These are phyloP conservation scores for Pocillopora grandis DNA, from an alignment of 92 coral and sea anemone species.

Conservation along the genomic window DNA sequence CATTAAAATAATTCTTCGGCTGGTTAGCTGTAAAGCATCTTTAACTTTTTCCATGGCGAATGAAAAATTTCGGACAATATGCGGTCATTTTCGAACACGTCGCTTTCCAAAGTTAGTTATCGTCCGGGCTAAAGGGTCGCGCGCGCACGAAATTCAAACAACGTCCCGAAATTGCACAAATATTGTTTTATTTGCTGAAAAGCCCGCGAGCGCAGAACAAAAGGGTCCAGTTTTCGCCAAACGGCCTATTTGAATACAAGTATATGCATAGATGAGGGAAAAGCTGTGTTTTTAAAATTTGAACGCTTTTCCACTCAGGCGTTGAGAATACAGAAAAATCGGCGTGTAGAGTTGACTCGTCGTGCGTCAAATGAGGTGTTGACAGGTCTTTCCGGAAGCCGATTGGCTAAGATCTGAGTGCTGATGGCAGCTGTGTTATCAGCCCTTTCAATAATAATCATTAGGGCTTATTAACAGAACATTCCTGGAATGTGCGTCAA, in stretches of 20 bases:
- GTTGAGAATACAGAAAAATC: slow-evolving; percentile 72
- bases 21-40: slow-evolving; percentile 53
- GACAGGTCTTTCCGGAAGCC: slow-evolving; percentile 82
- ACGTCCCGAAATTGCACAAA: slow-evolving; percentile 76
- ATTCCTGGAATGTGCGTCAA: slow-evolving; percentile 77
- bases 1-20: slow-evolving; percentile 75
- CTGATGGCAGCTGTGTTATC: slow-evolving; percentile 97
- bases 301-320: slow-evolving; percentile 88
- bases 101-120: slow-evolving; percentile 53
- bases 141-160: slow-evolving; percentile 83
- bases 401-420: slow-evolving; percentile 82
- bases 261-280: slow-evolving; percentile 88
- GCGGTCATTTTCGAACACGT: slow-evolving; percentile 50
- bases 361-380: slow-evolving; percentile 89
- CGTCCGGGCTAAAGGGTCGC: slow-evolving; percentile 47
- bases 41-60: slow-evolving; percentile 33
- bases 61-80: slow-evolving; percentile 35
- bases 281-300: slow-evolving; percentile 67
- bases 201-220: slow-evolving; percentile 86
- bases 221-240: slow-evolving; percentile 75
- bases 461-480: slow-evolving; percentile 85
- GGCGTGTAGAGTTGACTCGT: slow-evolving; percentile 82
- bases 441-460: slow-evolving; percentile 84
- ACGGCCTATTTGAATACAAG: slow-evolving; percentile 78
- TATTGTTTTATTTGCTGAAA: slow-evolving; percentile 86